Conservation (phyloP, 2,888 invertebrate genomes). For the Lycaena phlaeas region DNA sequence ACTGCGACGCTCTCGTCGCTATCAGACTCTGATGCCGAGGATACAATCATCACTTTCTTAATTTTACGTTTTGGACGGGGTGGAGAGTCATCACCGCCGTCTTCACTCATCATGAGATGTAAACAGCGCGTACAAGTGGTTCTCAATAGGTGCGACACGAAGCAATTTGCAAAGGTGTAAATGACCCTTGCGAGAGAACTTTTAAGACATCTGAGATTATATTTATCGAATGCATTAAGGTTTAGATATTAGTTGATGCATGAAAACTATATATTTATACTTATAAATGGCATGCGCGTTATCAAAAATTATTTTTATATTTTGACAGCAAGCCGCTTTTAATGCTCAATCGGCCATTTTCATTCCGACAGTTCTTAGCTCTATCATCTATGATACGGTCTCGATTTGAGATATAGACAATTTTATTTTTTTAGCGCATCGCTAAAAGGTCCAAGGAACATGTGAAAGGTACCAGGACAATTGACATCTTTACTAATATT, state of each 20-base stretch:
- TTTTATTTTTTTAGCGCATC: neutral
- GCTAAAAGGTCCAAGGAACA: too few species aligned
- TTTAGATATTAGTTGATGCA: slow-evolving; percentile 29
- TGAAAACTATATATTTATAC: slow-evolving; percentile 29
- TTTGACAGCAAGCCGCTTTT: slow-evolving; percentile 73
- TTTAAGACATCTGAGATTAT: slow-evolving; percentile 30
- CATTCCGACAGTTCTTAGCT: slow-evolving; percentile 15
- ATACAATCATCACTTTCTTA: slow-evolving; percentile 44
- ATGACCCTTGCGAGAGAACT: slow-evolving; percentile 46
- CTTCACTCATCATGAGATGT: slow-evolving; percentile 52
- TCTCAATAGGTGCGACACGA: slow-evolving; percentile 50
- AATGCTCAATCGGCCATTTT: slow-evolving; percentile 64
- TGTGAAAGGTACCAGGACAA: too few species aligned
- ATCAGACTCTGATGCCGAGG: slow-evolving; percentile 53
- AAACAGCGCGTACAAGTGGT: slow-evolving; percentile 29
- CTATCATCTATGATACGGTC: too few species aligned
- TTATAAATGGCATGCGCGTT: slow-evolving; percentile 36
- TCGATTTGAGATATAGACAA: too few species aligned
- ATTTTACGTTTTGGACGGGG: slow-evolving; percentile 45
- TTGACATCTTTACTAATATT: too few species aligned
- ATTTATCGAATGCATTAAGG: slow-evolving; percentile 39
- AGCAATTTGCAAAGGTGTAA: slow-evolving; percentile 57
- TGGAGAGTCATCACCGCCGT: slow-evolving; percentile 47
- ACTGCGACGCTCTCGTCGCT: slow-evolving; percentile 56
- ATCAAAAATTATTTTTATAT: slow-evolving; percentile 46